Conservation (phyloP, 1,140 invertebrate species). For the Ostrea edulis region DNA sequence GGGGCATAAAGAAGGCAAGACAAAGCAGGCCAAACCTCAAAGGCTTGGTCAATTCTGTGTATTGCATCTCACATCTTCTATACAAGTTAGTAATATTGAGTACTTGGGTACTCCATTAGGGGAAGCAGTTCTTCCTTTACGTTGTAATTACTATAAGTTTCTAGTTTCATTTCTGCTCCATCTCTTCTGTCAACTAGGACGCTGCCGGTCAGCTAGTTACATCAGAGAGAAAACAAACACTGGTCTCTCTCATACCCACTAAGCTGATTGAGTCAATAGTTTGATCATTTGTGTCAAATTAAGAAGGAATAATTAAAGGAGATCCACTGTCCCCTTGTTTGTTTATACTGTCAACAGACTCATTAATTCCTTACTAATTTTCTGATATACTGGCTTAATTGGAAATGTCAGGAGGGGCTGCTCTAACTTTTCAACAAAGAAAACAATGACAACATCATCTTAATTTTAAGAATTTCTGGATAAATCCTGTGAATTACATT, state of each 20-base stretch:
- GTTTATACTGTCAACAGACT: constrained; percentile 18
- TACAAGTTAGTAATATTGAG: not conserved
- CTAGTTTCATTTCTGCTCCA: constrained; percentile 21
- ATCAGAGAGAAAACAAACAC: constrained; percentile 26
- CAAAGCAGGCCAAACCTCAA: not conserved
- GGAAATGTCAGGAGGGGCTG: constrained; percentile 1
- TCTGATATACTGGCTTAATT: constrained; percentile 20
- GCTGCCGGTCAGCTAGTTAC: not conserved
- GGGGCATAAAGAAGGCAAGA: not conserved
- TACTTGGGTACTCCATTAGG: not conserved
- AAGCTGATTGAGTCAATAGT: constrained; percentile 24
- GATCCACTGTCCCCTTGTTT: constrained; percentile 24
- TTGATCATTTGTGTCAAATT: constrained; percentile 36
- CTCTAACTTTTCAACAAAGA: not conserved
- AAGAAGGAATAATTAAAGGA: constrained; percentile 32
- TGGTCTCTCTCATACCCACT: constrained; percentile 21
- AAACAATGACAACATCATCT: not conserved
- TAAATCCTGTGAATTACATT: not conserved
- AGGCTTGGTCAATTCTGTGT: constrained; percentile 11
- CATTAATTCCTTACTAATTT: constrained; percentile 14
- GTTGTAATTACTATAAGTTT: not conserved
- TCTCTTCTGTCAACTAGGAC: constrained; percentile 8
- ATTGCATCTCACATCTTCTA: not conserved
- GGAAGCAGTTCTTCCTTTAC: not conserved
- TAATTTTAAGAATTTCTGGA: not conserved